These are phyloP conservation scores for Acanthosepion pharaonis DNA, from an alignment of 2,888 invertebrate species.

Conservation along the genomic window DNA sequence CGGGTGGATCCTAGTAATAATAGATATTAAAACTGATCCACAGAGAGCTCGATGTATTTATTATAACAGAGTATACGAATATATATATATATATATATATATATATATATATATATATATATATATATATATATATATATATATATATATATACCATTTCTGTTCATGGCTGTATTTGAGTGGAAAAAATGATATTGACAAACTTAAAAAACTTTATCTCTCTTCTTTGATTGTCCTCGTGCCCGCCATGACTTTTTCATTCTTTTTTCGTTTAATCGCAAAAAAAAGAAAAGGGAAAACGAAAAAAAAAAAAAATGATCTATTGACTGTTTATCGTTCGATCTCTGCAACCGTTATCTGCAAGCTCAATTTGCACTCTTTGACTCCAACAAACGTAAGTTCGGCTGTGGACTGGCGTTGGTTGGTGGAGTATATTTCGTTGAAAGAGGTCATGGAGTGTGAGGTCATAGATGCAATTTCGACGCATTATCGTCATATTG, in stretches of 20 bases:
- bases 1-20: no score
- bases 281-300: no score
- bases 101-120: no score
- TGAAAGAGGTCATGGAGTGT: neutral
- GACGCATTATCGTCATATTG: neutral
- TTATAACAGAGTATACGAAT: no score
- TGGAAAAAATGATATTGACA: no score
- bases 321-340: slow-evolving; percentile 13
- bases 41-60: no score
- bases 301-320: neutral
- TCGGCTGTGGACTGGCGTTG: neutral
- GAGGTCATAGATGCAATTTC: neutral
- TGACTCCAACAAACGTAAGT: neutral
- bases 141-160: no score
- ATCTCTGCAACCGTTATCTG: neutral
- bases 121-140: no score
- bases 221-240: neutral
- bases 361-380: neutral
- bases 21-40: no score
- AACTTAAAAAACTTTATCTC: neutral
- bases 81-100: no score
- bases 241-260: neutral
- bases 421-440: neutral
- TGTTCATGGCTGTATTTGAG: no score
- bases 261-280: no score